phyloP scores from a whole-genome alignment of 1,140 invertebrate genomes.

The Parasteatoda tepidariorum region DNA sequence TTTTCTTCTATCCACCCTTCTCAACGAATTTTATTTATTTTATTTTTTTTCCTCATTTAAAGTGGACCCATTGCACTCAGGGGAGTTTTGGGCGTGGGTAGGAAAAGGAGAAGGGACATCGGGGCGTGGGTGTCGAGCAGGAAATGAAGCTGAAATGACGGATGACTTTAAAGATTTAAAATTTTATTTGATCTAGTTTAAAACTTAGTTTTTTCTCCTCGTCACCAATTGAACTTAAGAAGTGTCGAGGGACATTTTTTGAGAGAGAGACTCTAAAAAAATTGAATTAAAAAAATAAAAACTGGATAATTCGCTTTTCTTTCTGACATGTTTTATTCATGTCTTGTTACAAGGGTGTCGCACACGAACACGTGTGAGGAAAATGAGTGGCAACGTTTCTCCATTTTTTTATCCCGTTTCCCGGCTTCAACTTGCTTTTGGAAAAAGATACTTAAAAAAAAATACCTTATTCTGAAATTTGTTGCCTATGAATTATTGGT shows the following conservation, averaged over 20 bases:
- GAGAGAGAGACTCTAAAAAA: not conserved
- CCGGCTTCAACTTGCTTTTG: not conserved
- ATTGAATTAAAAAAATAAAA: conserved; percentile 14
- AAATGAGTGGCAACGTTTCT: not conserved
- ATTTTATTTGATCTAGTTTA: conserved; percentile 56
- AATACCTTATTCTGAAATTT: conserved; percentile 26
- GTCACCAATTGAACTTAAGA: conserved; percentile 24
- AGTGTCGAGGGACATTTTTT: conserved; percentile 45
- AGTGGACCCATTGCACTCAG: not conserved
- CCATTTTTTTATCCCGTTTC: not conserved
- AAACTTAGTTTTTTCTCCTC: not conserved
- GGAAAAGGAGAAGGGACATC: not conserved
- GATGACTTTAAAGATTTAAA: conserved; percentile 60
- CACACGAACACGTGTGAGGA: not conserved
- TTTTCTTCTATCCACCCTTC: not conserved
- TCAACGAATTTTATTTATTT: not conserved
- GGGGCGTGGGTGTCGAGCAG: conserved; percentile 36
- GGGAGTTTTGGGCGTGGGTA: not conserved
- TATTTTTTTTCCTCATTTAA: not conserved
- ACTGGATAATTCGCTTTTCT: conserved; percentile 45
- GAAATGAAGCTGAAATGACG: conserved; percentile 59
- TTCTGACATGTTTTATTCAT: conserved; percentile 59
- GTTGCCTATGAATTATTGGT: conserved; percentile 28
- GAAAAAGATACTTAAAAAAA: not conserved
- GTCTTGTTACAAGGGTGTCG: conserved; percentile 42